Conservation (phyloP, 1,140 invertebrate species). For the Teleopsis dalmanni region DNA sequence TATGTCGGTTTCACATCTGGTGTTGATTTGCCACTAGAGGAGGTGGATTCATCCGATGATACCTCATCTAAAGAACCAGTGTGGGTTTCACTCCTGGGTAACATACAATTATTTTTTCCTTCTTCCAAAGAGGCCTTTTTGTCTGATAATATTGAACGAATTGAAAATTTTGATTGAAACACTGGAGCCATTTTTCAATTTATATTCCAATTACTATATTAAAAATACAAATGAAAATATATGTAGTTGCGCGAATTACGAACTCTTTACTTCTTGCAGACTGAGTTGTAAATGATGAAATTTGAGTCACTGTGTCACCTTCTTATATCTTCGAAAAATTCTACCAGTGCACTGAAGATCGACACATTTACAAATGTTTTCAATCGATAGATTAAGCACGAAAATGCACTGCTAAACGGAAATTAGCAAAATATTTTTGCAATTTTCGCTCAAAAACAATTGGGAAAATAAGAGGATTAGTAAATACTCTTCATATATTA, state of each 20-base stretch:
- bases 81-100: background rate
- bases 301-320: background rate
- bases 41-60: background rate
- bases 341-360: no score
- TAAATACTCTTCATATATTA: no score
- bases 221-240: no score
- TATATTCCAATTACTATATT: background rate
- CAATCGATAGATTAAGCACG: no score
- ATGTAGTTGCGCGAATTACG: no score
- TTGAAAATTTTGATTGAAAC: slow-evolving; percentile 10
- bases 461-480: no score
- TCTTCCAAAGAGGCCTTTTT: background rate
- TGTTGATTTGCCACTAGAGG: slow-evolving; percentile 5
- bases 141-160: slow-evolving; percentile 7
- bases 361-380: no score
- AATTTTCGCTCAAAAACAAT: no score
- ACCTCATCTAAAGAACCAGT: background rate
- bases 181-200: slow-evolving; percentile 3
- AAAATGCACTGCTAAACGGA: no score
- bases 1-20: slow-evolving; percentile 45
- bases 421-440: no score
- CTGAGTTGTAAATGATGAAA: slow-evolving; percentile 6
- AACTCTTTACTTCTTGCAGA: background rate
- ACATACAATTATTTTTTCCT: background rate
- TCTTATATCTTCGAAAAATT: no score